Conservation (phyloP, 2,113 vertebrate genomes). For the Recurvirostra avosetta region DNA sequence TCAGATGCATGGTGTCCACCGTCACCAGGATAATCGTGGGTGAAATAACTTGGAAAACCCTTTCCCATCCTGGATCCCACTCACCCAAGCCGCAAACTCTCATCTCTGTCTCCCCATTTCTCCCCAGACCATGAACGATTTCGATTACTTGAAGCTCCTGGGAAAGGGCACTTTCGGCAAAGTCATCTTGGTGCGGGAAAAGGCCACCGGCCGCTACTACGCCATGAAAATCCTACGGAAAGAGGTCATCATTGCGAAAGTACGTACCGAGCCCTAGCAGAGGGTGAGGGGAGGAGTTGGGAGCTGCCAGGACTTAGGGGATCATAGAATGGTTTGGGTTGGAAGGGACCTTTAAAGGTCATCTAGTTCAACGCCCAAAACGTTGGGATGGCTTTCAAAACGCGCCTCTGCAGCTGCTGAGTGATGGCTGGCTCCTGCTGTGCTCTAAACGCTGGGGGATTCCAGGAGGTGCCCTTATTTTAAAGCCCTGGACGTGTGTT, state of each 20-base stretch:
- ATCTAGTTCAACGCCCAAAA: too few species aligned
- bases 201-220: slow-evolving; percentile 89
- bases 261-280: neutral
- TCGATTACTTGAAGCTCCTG: slow-evolving; percentile 94
- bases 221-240: slow-evolving; percentile 98
- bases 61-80: neutral
- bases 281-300: neutral
- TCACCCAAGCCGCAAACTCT: neutral
- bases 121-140: slow-evolving; percentile 91
- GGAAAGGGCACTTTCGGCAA: slow-evolving; percentile 97
- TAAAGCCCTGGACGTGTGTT: too few species aligned
- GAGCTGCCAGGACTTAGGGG: neutral
- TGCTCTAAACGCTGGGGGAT: too few species aligned
- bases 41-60: neutral
- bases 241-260: slow-evolving; percentile 96
- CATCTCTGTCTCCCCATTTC: neutral
- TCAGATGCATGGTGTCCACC: accelerated
- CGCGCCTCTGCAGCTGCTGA: too few species aligned
- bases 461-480: too few species aligned
- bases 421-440: too few species aligned
- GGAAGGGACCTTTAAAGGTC: too few species aligned
- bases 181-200: slow-evolving; percentile 92
- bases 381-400: too few species aligned
- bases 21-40: accelerated
- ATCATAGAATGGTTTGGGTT: neutral